Conservation (phyloP, 2,113 vertebrate genomes). For the Anoplopoma fimbria region DNA sequence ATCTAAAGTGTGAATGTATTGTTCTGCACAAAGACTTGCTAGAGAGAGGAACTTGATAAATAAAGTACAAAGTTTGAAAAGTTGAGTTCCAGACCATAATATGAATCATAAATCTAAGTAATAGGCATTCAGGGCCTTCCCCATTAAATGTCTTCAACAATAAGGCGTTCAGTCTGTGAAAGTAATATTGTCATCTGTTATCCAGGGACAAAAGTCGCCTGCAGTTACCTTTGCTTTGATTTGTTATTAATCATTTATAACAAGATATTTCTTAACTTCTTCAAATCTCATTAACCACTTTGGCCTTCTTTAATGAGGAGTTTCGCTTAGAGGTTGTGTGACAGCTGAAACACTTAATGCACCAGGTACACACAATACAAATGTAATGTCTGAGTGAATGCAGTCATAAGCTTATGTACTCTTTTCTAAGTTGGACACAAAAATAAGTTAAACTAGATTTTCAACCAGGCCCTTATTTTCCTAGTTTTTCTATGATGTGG, state of each 20-base stretch:
- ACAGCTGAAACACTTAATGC: not conserved
- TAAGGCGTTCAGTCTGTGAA: not conserved
- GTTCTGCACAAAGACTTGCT: conserved; percentile 26
- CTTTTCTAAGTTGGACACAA: not conserved
- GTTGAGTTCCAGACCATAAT: conserved; percentile 7
- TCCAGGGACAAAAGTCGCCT: not conserved
- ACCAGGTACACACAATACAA: not conserved
- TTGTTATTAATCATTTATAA: not conserved
- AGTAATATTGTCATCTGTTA: not conserved
- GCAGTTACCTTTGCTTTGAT: not conserved
- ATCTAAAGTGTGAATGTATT: conserved; percentile 32
- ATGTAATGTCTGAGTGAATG: not conserved
- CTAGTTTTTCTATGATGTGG: not conserved
- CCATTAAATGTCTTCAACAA: not conserved
- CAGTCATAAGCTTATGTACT: not conserved
- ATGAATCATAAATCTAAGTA: not conserved
- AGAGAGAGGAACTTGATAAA: conserved; percentile 4
- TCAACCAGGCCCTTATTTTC: not conserved
- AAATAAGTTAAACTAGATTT: not conserved
- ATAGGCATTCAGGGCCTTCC: too few relatives aligned
- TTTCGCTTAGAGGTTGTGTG: not conserved
- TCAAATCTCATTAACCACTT: not conserved
- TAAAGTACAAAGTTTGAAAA: conserved; percentile 5
- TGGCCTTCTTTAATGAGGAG: not conserved
- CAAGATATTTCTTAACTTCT: not conserved